These are phyloP conservation scores for Bhutanitis thaidina DNA, from an alignment of 2,888 invertebrate genomes.

Conservation along the genomic window DNA sequence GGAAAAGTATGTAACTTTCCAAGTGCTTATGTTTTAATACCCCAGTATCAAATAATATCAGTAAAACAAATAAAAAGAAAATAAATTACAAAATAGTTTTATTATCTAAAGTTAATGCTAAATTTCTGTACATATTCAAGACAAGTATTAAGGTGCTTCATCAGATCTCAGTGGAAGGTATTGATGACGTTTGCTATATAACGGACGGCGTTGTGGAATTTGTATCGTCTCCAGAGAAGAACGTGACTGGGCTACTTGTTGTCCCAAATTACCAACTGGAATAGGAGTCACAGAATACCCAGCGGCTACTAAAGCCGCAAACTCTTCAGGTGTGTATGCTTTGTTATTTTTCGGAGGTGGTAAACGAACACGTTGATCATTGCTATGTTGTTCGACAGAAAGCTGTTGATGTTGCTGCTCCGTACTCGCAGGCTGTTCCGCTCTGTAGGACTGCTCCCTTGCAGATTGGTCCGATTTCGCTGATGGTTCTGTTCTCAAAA, in stretches of 20 bases:
- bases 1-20: too few relatives aligned
- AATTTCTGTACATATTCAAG: constrained; percentile 53
- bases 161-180: constrained; percentile 69
- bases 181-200: constrained; percentile 53
- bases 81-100: constrained; percentile 29
- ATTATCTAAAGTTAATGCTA: constrained; percentile 53
- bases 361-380: constrained; percentile 60
- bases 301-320: constrained; percentile 69
- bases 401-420: constrained; percentile 23
- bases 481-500: constrained; percentile 37
- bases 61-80: background rate
- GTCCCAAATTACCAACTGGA: constrained; percentile 54
- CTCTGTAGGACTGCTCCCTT: background rate
- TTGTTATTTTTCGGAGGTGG: constrained; percentile 74
- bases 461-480: constrained; percentile 13
- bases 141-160: constrained; percentile 58
- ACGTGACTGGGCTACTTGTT: constrained; percentile 60
- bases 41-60: too few relatives aligned
- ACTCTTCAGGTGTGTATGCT: constrained; percentile 75
- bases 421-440: constrained; percentile 26
- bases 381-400: constrained; percentile 50
- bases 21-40: too few relatives aligned
- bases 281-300: constrained; percentile 74
- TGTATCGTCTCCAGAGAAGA: constrained; percentile 47
- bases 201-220: constrained; percentile 33